Conservation (phyloP, 1,140 invertebrate species). For the Caenorhabditis tropicalis region DNA sequence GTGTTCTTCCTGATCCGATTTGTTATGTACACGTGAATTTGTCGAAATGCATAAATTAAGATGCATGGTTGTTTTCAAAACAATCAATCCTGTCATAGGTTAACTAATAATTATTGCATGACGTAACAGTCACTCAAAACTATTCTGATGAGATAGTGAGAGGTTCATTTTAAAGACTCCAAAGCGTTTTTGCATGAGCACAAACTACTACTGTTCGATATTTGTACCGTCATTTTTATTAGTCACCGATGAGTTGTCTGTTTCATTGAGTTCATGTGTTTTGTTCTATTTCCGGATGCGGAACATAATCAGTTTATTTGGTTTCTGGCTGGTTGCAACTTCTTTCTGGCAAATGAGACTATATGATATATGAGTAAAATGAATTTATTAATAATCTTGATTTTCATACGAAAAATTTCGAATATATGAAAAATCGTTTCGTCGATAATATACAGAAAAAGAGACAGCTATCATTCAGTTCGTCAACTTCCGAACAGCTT, state of each 20-base stretch:
- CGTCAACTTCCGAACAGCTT: conserved; percentile 5
- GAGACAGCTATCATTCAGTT: background rate
- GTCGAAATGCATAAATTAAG: background rate
- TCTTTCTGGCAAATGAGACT: background rate
- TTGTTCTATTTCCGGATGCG: background rate
- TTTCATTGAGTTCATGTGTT: background rate
- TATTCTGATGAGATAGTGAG: too few species aligned
- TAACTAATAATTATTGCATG: too few species aligned
- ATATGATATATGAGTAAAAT: background rate
- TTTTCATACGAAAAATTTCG: background rate
- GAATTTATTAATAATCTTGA: background rate
- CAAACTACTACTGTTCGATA: background rate
- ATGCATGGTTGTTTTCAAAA: background rate
- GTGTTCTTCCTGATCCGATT: conserved; percentile 37
- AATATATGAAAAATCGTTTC: conserved; percentile 37
- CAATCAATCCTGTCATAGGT: too few species aligned
- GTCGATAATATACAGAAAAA: conserved; percentile 21
- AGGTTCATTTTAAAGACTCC: too few species aligned
- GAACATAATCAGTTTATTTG: background rate
- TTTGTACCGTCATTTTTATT: background rate
- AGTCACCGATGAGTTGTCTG: background rate
- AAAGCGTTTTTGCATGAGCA: too few species aligned
- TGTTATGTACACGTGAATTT: background rate
- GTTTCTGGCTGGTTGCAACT: background rate
- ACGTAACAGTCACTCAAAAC: too few species aligned